Conservation (phyloP, 2,888 invertebrate species). For the Drosophila prostipennis region DNA sequence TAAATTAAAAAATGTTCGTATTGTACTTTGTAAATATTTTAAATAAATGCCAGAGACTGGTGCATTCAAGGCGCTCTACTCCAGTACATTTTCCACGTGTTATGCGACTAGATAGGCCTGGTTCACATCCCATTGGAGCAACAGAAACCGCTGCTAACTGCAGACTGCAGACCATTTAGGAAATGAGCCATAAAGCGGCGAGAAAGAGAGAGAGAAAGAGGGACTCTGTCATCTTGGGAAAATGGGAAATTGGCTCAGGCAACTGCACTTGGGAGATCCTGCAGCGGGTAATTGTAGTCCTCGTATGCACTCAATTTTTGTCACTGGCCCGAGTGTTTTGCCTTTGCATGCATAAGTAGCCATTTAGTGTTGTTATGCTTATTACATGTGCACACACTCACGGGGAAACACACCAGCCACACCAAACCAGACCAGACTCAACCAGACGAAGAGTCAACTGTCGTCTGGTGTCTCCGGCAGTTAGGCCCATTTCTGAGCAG, state of each 20-base stretch:
- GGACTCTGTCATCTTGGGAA: conserved; percentile 36
- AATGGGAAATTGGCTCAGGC: conserved; percentile 70
- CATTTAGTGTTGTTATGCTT: conserved; percentile 79
- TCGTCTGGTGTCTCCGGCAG: conserved; percentile 45
- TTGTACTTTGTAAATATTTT: background rate
- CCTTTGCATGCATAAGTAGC: conserved; percentile 74
- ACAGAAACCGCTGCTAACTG: conserved; percentile 32
- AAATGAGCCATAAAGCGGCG: conserved; percentile 77
- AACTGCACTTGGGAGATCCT: conserved; percentile 64
- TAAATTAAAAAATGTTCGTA: no score
- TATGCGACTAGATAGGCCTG: conserved; percentile 44
- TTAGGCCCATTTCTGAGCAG: conserved; percentile 73
- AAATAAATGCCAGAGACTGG: background rate
- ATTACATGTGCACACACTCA: conserved; percentile 58
- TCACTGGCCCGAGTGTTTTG: conserved; percentile 53
- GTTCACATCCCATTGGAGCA: conserved; percentile 3
- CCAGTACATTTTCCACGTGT: background rate
- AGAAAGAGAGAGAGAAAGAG: background rate
- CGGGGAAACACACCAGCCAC: conserved; percentile 5
- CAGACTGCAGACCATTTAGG: conserved; percentile 75
- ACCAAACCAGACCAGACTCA: background rate
- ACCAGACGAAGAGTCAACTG: conserved; percentile 58
- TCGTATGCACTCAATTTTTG: conserved; percentile 77
- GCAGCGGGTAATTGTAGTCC: conserved; percentile 7
- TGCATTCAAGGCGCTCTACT: background rate